Evolutionary conservation across 2,888 invertebrate genomes (phyloP).

Genomic region (Plemyria rubiginata): DNA sequence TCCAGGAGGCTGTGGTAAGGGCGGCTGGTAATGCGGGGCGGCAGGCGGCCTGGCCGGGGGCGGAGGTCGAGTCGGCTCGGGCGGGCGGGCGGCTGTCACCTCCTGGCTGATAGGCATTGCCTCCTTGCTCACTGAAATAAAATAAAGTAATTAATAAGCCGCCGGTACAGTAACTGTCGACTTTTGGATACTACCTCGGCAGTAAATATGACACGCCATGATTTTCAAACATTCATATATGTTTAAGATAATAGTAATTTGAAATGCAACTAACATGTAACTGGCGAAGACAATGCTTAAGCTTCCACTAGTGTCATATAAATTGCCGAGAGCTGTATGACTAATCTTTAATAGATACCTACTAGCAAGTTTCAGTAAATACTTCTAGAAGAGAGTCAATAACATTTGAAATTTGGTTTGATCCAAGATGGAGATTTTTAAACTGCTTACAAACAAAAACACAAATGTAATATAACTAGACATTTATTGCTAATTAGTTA

Average conservation of each 20-base stretch:
- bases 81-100: conserved; percentile 62
- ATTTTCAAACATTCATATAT: neutral
- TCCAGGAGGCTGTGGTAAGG: conserved; percentile 55
- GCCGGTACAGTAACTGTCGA: neutral
- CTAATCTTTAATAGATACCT: neutral
- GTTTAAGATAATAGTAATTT: too few species aligned
- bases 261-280: neutral
- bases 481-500: conserved; percentile 76
- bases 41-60: conserved; percentile 62
- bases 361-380: neutral
- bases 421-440: neutral
- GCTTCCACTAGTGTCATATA: conserved; percentile 5
- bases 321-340: neutral
- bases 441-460: conserved; percentile 53
- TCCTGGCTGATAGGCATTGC: conserved; percentile 56
- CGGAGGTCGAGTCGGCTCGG: conserved; percentile 70
- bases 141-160: conserved; percentile 20
- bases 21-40: conserved; percentile 64
- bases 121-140: conserved; percentile 66
- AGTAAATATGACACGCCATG: conserved; percentile 11
- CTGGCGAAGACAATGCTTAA: neutral
- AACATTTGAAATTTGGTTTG: neutral
- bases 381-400: neutral
- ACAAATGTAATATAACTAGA: conserved; percentile 58
- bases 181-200: neutral